Conservation (phyloP, 2,888 invertebrate genomes). For the Notodonta ziczac region DNA sequence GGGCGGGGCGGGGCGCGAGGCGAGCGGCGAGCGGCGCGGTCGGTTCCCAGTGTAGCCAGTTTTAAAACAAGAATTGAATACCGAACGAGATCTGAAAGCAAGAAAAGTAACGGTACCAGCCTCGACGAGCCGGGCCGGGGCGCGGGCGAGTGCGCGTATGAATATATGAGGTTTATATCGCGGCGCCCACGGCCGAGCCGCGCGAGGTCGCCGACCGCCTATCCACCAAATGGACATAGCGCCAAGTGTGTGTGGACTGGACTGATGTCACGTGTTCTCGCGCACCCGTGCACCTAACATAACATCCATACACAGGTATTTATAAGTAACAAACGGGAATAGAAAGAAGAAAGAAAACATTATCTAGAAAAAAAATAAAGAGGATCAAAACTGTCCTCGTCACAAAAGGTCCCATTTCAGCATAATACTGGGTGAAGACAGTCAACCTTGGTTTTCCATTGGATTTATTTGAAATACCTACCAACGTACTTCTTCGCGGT, state of each 20-base stretch:
- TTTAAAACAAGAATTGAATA: slow-evolving; percentile 57
- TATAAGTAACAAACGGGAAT: no score
- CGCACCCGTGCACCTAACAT: slow-evolving; percentile 6
- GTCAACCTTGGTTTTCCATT: no score
- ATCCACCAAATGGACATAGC: slow-evolving; percentile 47
- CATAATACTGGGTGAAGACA: no score
- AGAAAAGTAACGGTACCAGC: slow-evolving; percentile 62
- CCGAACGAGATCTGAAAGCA: slow-evolving; percentile 63
- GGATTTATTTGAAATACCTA: no score
- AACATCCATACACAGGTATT: neutral
- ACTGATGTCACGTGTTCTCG: slow-evolving; percentile 41
- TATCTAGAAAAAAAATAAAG: no score
- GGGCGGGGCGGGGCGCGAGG: slow-evolving; percentile 27
- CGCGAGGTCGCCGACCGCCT: slow-evolving; percentile 43
- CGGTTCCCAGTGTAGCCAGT: slow-evolving; percentile 32
- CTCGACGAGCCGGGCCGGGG: slow-evolving; percentile 44
- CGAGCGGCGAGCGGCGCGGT: slow-evolving; percentile 6
- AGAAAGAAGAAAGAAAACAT: no score
- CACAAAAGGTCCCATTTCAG: no score
- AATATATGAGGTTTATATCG: slow-evolving; percentile 41
- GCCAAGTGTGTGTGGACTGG: slow-evolving; percentile 25
- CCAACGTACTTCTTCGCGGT: no score
- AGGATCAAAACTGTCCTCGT: no score
- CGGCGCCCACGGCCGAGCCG: slow-evolving; percentile 35
- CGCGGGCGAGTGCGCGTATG: slow-evolving; percentile 32